These are phyloP conservation scores for Scomber scombrus DNA, from an alignment of 2,113 vertebrate genomes.

Conservation along the genomic window DNA sequence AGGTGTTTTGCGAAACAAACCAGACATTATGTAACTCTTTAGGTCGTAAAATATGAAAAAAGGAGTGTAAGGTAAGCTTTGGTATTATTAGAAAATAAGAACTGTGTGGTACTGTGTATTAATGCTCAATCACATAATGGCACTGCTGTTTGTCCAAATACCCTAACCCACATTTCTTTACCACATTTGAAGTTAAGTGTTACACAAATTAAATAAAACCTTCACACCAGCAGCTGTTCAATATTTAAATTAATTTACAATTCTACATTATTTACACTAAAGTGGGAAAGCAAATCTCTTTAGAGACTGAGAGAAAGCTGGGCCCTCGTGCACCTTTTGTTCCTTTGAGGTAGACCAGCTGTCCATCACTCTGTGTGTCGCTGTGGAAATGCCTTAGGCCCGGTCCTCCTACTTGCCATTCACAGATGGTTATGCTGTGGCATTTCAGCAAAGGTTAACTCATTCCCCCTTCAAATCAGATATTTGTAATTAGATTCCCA, in stretches of 20 bases:
- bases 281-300: slow-evolving; percentile 37
- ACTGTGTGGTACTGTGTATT: background rate
- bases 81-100: background rate
- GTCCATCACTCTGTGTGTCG: slow-evolving; percentile 69
- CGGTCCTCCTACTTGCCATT: slow-evolving; percentile 69
- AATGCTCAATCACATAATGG: background rate
- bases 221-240: background rate
- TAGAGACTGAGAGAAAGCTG: slow-evolving; percentile 20
- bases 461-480: slow-evolving; percentile 72
- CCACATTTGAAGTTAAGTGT: background rate
- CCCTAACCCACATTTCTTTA: background rate
- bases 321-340: slow-evolving; percentile 26
- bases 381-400: slow-evolving; percentile 64
- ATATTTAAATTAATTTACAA: slow-evolving; percentile 19
- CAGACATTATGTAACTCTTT: background rate
- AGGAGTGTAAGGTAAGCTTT: slow-evolving; percentile 1
- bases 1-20: slow-evolving; percentile 34
- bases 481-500: slow-evolving; percentile 79
- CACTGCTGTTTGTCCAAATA: background rate
- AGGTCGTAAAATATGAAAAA: background rate
- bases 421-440: slow-evolving; percentile 73
- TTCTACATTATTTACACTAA: slow-evolving; percentile 39
- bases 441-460: slow-evolving; percentile 82
- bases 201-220: slow-evolving; percentile 22
- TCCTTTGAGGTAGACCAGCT: slow-evolving; percentile 65